A percentile compares a stretch with the other conserved stretches of the same genome.
These are phyloP conservation scores for Acanthococcus lagerstroemiae DNA, from an alignment of 2,888 invertebrate genomes.

Conservation along the genomic window DNA sequence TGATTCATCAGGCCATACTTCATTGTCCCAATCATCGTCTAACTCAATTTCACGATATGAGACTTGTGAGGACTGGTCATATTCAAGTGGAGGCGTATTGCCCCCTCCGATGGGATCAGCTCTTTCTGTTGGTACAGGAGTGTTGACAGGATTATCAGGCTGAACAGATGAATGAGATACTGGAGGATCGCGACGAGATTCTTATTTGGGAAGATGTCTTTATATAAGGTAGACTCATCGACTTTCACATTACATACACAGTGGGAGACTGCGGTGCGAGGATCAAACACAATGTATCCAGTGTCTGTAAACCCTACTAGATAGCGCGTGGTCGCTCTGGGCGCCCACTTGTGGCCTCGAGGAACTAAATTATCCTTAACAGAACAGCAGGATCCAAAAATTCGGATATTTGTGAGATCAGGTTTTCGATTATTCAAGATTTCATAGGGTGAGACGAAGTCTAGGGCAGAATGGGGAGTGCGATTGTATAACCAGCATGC, in stretches of 20 bases:
- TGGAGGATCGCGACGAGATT: background rate
- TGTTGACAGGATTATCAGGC: background rate
- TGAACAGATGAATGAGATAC: background rate
- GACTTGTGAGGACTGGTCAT: background rate
- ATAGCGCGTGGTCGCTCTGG: background rate
- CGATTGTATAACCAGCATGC: background rate
- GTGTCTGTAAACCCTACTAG: background rate
- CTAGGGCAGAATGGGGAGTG: background rate
- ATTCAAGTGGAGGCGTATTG: background rate
- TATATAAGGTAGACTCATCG: background rate
- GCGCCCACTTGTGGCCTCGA: background rate
- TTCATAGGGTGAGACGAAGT: background rate
- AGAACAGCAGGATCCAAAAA: background rate
- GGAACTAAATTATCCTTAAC: background rate
- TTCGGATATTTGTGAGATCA: background rate
- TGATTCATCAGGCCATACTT: too few relatives aligned
- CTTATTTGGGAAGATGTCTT: background rate
- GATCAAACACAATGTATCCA: background rate
- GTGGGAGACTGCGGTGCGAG: background rate
- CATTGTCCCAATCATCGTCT: background rate
- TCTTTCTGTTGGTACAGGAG: too few relatives aligned
- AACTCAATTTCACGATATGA: background rate
- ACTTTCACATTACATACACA: background rate
- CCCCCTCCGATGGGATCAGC: too few relatives aligned
- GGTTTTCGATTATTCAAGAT: background rate